These are phyloP conservation scores for Micrastur ruficollis DNA, from an alignment of 2,797 vertebrate species.

Conservation along the genomic window DNA sequence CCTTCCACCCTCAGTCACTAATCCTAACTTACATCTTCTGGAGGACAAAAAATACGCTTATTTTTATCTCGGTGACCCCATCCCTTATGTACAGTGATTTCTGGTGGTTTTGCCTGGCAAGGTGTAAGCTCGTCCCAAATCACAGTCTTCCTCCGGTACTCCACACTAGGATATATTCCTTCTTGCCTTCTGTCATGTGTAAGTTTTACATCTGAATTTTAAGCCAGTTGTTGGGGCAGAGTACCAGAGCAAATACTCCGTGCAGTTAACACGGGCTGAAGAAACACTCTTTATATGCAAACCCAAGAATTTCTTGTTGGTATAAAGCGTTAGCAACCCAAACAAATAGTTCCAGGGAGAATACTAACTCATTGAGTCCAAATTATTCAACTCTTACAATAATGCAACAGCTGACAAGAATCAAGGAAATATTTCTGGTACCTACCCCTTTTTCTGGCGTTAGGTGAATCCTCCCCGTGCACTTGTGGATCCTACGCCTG, in stretches of 20 bases:
- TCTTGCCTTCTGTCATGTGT: not conserved
- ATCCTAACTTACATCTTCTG: not conserved
- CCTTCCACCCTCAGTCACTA: not conserved
- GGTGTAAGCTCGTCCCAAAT: not conserved
- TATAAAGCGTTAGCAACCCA: not conserved
- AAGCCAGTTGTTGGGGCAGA: not conserved
- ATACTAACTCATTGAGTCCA: not conserved
- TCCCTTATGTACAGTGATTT: not conserved
- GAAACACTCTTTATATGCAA: not conserved
- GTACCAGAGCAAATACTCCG: not conserved
- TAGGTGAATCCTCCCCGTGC: not conserved
- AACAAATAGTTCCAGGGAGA: not conserved
- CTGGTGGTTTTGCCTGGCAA: not conserved
- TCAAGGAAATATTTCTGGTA: not conserved
- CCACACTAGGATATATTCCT: rapidly evolving
- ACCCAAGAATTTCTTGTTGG: not conserved
- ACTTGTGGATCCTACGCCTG: not conserved
- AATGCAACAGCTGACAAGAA: not conserved
- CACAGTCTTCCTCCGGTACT: not conserved
- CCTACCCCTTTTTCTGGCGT: not conserved
- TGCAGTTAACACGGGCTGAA: not conserved
- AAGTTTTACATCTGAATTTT: not conserved
- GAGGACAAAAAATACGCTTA: not conserved
- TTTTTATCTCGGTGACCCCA: not conserved
- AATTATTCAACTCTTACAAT: not conserved